Evolutionary conservation across 2,113 vertebrate species (phyloP).

Genomic region (Bubo bubo): DNA sequence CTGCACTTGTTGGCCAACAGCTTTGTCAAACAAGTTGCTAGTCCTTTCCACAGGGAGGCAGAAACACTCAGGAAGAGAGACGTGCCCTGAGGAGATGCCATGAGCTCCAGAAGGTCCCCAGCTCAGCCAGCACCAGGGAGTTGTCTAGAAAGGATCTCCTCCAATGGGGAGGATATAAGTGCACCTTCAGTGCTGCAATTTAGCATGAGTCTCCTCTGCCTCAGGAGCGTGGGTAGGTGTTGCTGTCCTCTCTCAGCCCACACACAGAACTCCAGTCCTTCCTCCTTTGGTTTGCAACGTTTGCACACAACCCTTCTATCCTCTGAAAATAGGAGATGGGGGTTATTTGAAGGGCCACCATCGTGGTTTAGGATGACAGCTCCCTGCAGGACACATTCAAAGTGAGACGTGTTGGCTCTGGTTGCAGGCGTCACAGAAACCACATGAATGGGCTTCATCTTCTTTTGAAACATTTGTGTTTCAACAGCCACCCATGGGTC

Average conservation of each 20-base stretch:
- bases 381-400: neutral
- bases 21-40: neutral
- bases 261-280: neutral
- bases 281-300: neutral
- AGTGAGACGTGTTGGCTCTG: neutral
- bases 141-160: neutral
- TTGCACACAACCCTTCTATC: neutral
- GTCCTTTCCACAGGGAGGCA: neutral
- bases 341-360: neutral
- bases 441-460: neutral
- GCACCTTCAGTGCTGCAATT: neutral
- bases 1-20: constrained; percentile 61
- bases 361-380: neutral
- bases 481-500: constrained; percentile 1
- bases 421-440: neutral
- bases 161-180: neutral
- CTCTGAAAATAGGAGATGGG: neutral
- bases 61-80: neutral
- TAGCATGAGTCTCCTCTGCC: neutral
- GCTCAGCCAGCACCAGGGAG: neutral
- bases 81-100: neutral
- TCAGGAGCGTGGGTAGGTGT: fast-evolving
- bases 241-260: neutral
- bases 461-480: neutral
- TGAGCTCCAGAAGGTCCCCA: neutral